Evolutionary conservation across 2,113 vertebrate species (phyloP).

Genomic region (Engystomops pustulosus): DNA sequence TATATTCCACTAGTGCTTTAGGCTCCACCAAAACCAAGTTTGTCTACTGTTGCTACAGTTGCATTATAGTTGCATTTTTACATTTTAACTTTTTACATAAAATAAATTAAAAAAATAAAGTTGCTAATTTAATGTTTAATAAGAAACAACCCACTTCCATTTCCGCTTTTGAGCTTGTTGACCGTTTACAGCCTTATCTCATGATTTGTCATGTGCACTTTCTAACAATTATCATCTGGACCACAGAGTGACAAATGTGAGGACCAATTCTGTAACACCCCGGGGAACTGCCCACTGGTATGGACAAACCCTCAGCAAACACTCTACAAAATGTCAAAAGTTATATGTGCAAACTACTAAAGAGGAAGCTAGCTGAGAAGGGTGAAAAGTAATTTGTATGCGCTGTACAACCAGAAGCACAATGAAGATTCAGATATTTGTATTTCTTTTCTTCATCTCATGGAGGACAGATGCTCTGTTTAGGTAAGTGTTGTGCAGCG

Average conservation of each 20-base stretch:
- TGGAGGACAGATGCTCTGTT: slow-evolving; percentile 24
- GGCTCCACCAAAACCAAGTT: no score
- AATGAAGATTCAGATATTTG: slow-evolving; percentile 4
- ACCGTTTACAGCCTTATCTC: slow-evolving; percentile 24
- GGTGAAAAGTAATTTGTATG: background rate
- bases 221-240: slow-evolving; percentile 5
- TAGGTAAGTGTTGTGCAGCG: slow-evolving; percentile 23
- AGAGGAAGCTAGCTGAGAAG: slow-evolving; percentile 20
- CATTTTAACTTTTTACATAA: no score
- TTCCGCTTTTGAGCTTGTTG: background rate
- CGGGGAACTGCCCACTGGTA: background rate
- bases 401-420: background rate
- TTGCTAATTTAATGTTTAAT: background rate
- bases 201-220: slow-evolving; percentile 40
- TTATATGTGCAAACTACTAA: slow-evolving; percentile 6
- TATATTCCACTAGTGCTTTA: no score
- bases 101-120: no score
- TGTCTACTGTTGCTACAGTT: no score
- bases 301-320: background rate
- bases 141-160: slow-evolving; percentile 24
- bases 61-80: no score
- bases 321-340: slow-evolving; percentile 13
- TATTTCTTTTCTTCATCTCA: background rate
- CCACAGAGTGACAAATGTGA: slow-evolving; percentile 29
- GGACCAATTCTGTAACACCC: background rate